Evolutionary conservation across 23 tunicate species (phyloP), one percentile per base, ranked within the genome.

Genomic region (Trididemnum miniatum): DNA sequence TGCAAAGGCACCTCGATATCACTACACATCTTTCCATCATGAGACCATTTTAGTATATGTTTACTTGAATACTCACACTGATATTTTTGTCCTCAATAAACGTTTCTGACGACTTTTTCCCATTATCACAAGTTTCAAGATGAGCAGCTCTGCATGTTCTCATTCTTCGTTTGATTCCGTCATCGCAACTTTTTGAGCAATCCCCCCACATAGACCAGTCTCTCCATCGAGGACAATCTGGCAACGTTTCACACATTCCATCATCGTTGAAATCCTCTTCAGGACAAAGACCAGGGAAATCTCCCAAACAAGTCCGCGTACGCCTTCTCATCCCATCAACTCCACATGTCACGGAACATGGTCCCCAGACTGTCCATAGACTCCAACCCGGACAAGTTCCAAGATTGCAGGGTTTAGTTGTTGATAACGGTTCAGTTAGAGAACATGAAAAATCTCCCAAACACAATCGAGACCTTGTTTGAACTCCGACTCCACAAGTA

Each of bases 361-460:
- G 40, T 25, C 94, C 86, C 94, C 94, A 88, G 20, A 38, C 64
- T 20, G 72, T 71, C 94, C 94, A 88, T 1, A 20, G 27, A 30
- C 80, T 35, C 87, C 87, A 88, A 44, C 81, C 30, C 3, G 74
- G 80, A 51, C 94, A 88, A 2, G 37, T 29, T 36, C 92, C 92
- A 3, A 79, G 81, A 49, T 72, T 89, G 82, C 96, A 90, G 27
- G 59, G 20, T 38, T 71, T 63, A 22, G 32, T 39, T 0, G 27
- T 79, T 0, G 34, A 20, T 0, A 64, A 23, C 24, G 82, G 59
- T 35, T 90, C 86, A 59, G 32, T 52, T 26, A 52, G 54, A 60
- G 96, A 65, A 54, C 96, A 90, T 7, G 71, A 65, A 62, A 90
- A 90, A 77, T 85, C 83, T 34, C 89, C 89, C 23, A 77, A 35